Base-by-base conservation (phyloP, 2,797 vertebrate genomes). In the Notolepis coatsorum region DNA sequence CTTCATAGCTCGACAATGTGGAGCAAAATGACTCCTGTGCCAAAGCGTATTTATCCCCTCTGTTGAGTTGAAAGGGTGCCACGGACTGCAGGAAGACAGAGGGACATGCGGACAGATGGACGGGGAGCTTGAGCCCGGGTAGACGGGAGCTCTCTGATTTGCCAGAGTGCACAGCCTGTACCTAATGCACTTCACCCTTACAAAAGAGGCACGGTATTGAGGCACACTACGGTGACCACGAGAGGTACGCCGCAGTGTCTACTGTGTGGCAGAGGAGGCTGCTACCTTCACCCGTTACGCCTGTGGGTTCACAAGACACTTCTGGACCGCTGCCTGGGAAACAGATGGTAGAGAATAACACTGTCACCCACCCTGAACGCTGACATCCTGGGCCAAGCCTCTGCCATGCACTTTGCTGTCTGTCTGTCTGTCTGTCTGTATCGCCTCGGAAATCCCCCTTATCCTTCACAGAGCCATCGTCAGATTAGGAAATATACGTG, bases 341-440 rank as follows among this genome's bases (percentile, higher is more conserved):
- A 90, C 93, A 94, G 92, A 94, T 93, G 92, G 93, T 81, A 82
- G 81, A 75, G 84, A 88, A 90, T 80, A 88, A 91, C 86, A 87
- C 85, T 82, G 86, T 86, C 85, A 88, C 83, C 87, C 84, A 88
- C 85, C 82, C 85, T 79, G 79, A 89, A 81, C 71, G 60, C 78
- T 79, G 86, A 90, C 88, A 90, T 85, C 85, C 83, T 82, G 77
- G 87, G 67, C 81, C 79, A 74, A 82, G 66, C 73, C 82, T 84
- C 45, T 2, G 31, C 78, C 73, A 68, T 9, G 45, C 73, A 79
- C 80, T 85, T 81, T 84, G 82, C 25, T 48, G 6, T 23, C 79
- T 81, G 67, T 78, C 82, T 79, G 82, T 79, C 84, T 82, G 77
- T 65, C 71, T 65, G 66, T 61, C 82, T 80, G 73, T 42, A 83